Percentiles rank a stretch among this genome's conserved stretches.
These are phyloP conservation scores for Ectobius pallidus DNA, from an alignment of 2,888 invertebrate genomes.

Conservation along the genomic window DNA sequence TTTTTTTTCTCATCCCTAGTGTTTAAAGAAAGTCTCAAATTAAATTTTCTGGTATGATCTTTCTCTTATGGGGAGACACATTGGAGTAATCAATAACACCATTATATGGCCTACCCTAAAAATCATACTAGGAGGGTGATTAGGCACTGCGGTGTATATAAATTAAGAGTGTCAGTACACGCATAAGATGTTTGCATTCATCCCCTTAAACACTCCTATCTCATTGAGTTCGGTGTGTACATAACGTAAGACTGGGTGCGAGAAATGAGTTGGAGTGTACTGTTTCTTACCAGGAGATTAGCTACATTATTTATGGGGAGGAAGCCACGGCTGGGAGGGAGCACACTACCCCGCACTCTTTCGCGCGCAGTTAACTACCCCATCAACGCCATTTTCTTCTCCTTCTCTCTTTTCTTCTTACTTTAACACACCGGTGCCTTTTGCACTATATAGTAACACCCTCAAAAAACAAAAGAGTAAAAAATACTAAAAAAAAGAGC, in stretches of 20 bases:
- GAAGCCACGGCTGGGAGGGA: constrained; percentile 1
- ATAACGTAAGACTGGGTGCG: neutral
- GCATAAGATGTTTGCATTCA: too few species aligned
- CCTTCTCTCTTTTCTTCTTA: neutral
- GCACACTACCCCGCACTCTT: neutral
- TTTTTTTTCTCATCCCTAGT: too few species aligned
- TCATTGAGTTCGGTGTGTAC: neutral
- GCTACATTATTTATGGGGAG: constrained; percentile 22
- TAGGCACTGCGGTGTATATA: too few species aligned
- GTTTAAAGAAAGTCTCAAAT: too few species aligned
- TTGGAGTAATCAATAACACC: too few species aligned
- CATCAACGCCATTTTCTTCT: constrained; percentile 3
- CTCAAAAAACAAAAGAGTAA: neutral
- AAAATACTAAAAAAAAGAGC: neutral
- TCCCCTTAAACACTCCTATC: too few species aligned
- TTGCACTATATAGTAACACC: neutral
- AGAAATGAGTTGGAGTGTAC: neutral
- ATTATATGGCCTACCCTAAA: too few species aligned
- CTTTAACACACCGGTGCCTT: constrained; percentile 6
- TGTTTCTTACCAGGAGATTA: constrained; percentile 19
- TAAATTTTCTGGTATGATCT: too few species aligned
- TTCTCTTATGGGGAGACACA: too few species aligned
- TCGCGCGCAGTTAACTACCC: constrained; percentile 9
- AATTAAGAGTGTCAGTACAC: too few species aligned
- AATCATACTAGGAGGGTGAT: too few species aligned